Base-by-base conservation (phyloP, 2,113 vertebrate genomes). In the Hippocampus comes region DNA sequence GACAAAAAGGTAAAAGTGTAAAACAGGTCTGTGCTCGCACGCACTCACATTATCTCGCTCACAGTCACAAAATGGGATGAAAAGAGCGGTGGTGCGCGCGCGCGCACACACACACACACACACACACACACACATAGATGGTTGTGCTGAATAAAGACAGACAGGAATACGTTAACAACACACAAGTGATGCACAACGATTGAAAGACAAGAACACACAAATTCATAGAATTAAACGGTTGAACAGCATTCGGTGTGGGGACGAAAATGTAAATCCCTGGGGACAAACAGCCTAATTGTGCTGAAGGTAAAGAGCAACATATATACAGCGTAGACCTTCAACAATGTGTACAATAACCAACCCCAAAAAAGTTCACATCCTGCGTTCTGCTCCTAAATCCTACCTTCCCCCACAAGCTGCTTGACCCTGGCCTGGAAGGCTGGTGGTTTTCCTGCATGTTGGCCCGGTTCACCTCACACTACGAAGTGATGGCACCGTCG, bases 361-460 rank as follows among this genome's bases (percentile, higher is more conserved):
- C 34, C 34, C 34, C 34, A 2, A 46, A 46, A 46, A 49, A 49
- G 48, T 49, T 49, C 48, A 49, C 48, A 43, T 43, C 12, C 10
- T 46, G 14, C 48, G 14, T 49, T 17, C 34, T 60, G 63, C 67
- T 17, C 48, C n/a, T 30, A 57, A 0, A 0, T 51, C 90, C 72
- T 91, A 93, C 91, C 89, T 91, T 91, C 56, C 82, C 87, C 53
- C 79, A 85, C 56, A 78, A 63, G 76, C 18, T 63, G 72, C 79
- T 79, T 1, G 77, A 42, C 27, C 74, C 70, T 79, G 67, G 80
- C 68, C 74, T 85, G 68, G 69, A 86, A 76, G 86, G 67, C 78
- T 92, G 86, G 68, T 75, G 83, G 63, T 89, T 89, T 68, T 89
- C 81, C 76, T 88, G 89, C 91, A 92, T 91, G 75, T 79, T 87